Base-by-base conservation (phyloP, 2,113 vertebrate species). In the Rana temporaria region DNA sequence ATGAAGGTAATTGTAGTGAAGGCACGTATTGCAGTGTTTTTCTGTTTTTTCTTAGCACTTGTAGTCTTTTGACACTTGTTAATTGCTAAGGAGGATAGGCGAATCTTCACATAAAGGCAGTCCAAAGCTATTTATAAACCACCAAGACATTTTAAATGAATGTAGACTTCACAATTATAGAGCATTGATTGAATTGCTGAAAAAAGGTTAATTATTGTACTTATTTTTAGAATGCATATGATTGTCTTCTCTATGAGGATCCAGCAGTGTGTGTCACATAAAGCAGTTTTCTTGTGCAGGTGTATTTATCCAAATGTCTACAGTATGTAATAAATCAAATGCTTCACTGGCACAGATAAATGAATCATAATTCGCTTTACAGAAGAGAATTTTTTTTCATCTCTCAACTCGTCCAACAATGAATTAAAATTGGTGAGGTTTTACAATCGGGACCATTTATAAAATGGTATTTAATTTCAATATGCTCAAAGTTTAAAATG, bases 1-100 rank as follows among this genome's bases (percentile, higher is more conserved):
- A 71, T 20, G 20, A 55, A 55, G 22, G 48, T 71, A 71, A 71
- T 71, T 71, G 69, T 56, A 71, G 69, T 56, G 69, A 71, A 71
- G 69, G 18, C 55, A 30, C 12, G 26, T 48, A 48, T 48, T 8
- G 15, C 6, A 26, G 48, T 71, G 48, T 6, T 71, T 52, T 30
- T 55, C 26, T 70, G 26, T 53, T 70, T 55, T 26, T 30, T 30
- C 26, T 30, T 71, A 71, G 69, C 22, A 71, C 42, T 26, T 71
- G 22, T 20, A 55, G 52, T 30, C 22, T 48, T 55, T 71, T 71
- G 69, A 56, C 69, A 71, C 69, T 17, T 17, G 12, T 71, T 71
- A 71, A 71, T 71, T 71, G 52, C 22, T 11, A 16, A 18, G 68
- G 14, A 53, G 6, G 69, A 71, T 71, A 18, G 68, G 14, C 26